A percentile compares a stretch with the other conserved stretches of the same genome.
These are phyloP conservation scores for Conops quadrifasciatus DNA, from an alignment of 2,888 invertebrate genomes.

Conservation along the genomic window DNA sequence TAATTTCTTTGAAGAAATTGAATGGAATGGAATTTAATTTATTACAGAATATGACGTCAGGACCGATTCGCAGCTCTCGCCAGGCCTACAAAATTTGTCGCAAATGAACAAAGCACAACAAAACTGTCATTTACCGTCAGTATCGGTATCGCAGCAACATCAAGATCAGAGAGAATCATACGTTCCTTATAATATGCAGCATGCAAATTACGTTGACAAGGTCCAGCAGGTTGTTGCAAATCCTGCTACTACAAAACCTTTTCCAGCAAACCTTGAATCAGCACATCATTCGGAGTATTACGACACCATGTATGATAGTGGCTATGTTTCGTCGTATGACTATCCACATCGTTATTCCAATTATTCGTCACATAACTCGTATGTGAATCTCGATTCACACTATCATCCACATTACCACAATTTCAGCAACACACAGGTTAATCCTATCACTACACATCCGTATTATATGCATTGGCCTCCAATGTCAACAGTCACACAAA, in stretches of 20 bases:
- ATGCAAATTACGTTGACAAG: slow-evolving; percentile 22
- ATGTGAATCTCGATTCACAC: slow-evolving; percentile 13
- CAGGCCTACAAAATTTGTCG: not conserved
- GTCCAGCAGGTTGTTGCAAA: not conserved
- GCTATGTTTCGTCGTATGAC: slow-evolving; percentile 8
- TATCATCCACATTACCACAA: slow-evolving; percentile 26
- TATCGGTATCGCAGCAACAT: not conserved
- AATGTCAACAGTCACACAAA: slow-evolving; percentile 18
- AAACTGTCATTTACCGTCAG: not conserved
- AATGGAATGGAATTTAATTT: slow-evolving; percentile 3
- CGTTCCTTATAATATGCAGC: slow-evolving; percentile 20
- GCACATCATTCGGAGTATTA: slow-evolving; percentile 16
- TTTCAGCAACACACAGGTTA: slow-evolving; percentile 16
- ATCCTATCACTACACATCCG: slow-evolving; percentile 19
- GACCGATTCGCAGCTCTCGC: not conserved
- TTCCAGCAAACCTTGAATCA: slow-evolving; percentile 11
- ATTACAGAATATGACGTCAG: slow-evolving; percentile 7
- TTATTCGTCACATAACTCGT: slow-evolving; percentile 16
- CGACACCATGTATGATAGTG: slow-evolving; percentile 27
- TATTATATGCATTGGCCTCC: slow-evolving; percentile 31
- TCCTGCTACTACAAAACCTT: slow-evolving; percentile 3
- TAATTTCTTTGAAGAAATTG: not conserved
- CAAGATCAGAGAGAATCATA: slow-evolving; percentile 21
- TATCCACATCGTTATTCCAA: slow-evolving; percentile 27
- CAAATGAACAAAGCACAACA: slow-evolving; percentile 7